Base-by-base conservation (phyloP, 2,113 vertebrate genomes). In the Numida meleagris region DNA sequence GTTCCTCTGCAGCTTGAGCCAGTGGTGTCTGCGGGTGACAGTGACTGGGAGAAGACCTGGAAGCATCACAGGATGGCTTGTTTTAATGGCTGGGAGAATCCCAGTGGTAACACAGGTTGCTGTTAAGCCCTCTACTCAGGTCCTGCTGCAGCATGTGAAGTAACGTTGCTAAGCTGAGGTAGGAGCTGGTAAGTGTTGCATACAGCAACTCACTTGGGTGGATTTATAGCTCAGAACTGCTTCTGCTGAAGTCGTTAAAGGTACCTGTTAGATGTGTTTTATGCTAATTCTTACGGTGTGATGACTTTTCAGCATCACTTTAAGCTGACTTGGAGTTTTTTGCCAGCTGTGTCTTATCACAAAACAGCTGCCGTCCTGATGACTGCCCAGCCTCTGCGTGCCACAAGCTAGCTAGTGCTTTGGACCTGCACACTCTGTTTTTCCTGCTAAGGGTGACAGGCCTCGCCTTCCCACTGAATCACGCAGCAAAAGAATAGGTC, bases 31-130 rank as follows among this genome's bases (percentile, higher is more conserved):
- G 13, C 36, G 15, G 33, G 25, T 34, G 38, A 7, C 46, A 29
- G 61, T 5, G 23, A 9, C 63, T 73, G 6, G 21, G 75, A 57
- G 33, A 48, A 24, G 48, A n/a, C 40, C 42, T 0, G 0, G 29
- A 7, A 2, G 6, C 81, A 59, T n/a, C 16, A 3, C 14, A 27
- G 61, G 46, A 16, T 33, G 33, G 20, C 21, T 85, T 0, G 0
- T 5, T 9, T 59, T 38, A 27, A 5, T 53, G 68, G 27, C 45
- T 29, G 45, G 33, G 48, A 29, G 62, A 40, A 62, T 71, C 36
- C 59, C 36, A 31, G 46, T 66, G 36, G 50, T 34, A 84, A 1
- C 15, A 10, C 10, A 6, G 3, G 7, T 62, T 6, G 5, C 45
- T 46, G n/a, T 17, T 57, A 14, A 33, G 45, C 25, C 66, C 31